Base-by-base conservation (phyloP, 2,797 vertebrate species). In the Chelon labrosus region DNA sequence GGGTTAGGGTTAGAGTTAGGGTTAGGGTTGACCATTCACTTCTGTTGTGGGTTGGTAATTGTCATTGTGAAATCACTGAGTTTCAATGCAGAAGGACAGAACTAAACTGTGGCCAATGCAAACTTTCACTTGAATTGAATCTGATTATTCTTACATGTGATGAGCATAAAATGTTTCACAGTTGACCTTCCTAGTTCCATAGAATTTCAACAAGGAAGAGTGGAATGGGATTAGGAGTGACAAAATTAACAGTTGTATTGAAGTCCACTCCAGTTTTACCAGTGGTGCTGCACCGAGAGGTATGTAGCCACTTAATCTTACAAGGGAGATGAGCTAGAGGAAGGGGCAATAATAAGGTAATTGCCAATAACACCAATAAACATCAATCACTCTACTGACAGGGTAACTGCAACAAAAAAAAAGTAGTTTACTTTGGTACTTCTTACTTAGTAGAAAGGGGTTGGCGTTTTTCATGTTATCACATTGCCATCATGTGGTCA, bases 291-390 rank as follows among this genome's bases (percentile, higher is more conserved):
- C 85, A 80, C 77, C 91, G 86, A 91, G 86, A 92, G 81, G 72
- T 70, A 59, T 50, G 49, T 55, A 31, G 83, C 5, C 14, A 57
- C 92, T 94, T 95, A 89, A 94, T 94, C 94, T 92, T 95, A 94
- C 94, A 94, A 95, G 93, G 66, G 65, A 90, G 91, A 93, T 89
- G 91, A 90, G 84, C 74, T 75, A n/a, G 76, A 91, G 91, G 89
- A 84, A 90, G 82, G 86, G 85, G 84, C 90, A 93, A 93, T 93
- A 93, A 91, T 80, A 85, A 83, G 87, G 91, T 92, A 92, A 94
- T 3, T 22, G 22, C 22, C 22, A 22, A 22, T 92, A 91, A 85
- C 72, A 70, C 80, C 84, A 91, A 92, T 91, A 87, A 87, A 55
- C 69, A 79, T 78, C 87, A 82, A 91, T 93, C 93, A 91, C 82